Evolutionary conservation across 1,140 invertebrate species (phyloP), one percentile per base, ranked within the genome.

Genomic region (Lordiphosa mommai): DNA sequence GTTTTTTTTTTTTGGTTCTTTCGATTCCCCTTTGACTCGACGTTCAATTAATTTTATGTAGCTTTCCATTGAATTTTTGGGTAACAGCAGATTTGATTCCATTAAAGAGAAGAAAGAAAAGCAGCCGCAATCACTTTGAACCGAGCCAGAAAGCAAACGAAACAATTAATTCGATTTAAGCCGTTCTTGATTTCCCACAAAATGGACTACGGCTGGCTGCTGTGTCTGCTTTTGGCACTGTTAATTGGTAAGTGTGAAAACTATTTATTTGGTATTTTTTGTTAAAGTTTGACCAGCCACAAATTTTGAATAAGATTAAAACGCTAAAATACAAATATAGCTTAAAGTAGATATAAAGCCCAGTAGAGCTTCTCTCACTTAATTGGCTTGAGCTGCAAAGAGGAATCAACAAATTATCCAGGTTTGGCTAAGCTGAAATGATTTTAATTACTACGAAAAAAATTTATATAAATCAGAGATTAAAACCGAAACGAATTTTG

Each of bases 141-240:
- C 23, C 10, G 30, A 17, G 16, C 43, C 29, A 47, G 23, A 34
- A 40, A 58, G 48, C 64, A 59, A 59, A 60, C 20, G 37, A 53
- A 69, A 61, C 76, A 74, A 70, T 82, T 80, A 66, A 74, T 70
- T 74, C 66, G 56, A 72, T 61, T 70, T 52, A 55, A 70, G 74
- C 51, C 61, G 48, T 43, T 41, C 49, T 40, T 41, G 44, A 50
- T 37, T 20, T 10, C 10, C 8, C 14, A 43, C 50, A 34, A 56
- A 67, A 82, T 82, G 77, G 77, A 82, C 84, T 77, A 77, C 72
- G 51, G 59, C 59, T 72, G 61, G 72, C 58, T 72, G 59, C 65
- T 84, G 67, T 61, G 72, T 55, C 44, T 84, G 52, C 51, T 84
- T 59, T 56, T 48, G 48, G 65, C 66, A 30, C 44, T 57, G 49